Evolutionary conservation across 1,140 invertebrate species (phyloP).

Genomic region (Bombus polaris): DNA sequence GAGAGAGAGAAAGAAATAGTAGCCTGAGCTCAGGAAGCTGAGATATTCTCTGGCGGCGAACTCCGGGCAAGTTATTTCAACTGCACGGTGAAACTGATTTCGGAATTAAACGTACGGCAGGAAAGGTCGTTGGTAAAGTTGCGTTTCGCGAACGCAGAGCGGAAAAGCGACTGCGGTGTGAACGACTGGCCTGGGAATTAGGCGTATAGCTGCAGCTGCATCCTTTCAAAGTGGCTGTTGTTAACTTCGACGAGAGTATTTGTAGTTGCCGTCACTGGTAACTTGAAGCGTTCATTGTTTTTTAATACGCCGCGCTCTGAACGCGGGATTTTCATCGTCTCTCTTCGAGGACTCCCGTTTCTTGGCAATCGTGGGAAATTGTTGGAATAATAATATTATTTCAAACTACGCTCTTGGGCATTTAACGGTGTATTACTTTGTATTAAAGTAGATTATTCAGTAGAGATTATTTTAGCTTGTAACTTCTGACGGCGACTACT

Average conservation of each 20-base stretch:
- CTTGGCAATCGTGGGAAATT: background rate
- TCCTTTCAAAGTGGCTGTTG: slow-evolving; percentile 2
- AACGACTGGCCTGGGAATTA: slow-evolving; percentile 43
- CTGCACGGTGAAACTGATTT: slow-evolving; percentile 36
- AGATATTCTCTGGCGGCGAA: slow-evolving; percentile 14
- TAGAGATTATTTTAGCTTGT: background rate
- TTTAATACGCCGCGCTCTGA: background rate
- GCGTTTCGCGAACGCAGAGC: background rate
- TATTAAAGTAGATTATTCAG: background rate
- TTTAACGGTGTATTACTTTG: background rate
- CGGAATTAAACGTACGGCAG: slow-evolving; percentile 27
- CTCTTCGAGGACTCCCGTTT: background rate
- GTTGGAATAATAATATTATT: background rate
- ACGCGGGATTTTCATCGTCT: background rate
- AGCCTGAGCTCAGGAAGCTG: background rate
- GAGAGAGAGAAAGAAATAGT: background rate
- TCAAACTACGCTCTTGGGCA: background rate
- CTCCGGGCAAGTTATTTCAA: slow-evolving; percentile 24
- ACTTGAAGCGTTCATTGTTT: background rate
- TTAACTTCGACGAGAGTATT: slow-evolving; percentile 15
- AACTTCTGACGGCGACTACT: background rate
- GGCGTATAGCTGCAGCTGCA: slow-evolving; percentile 6
- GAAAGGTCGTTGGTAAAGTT: background rate
- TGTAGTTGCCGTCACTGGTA: background rate
- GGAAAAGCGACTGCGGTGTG: slow-evolving; percentile 16